These are phyloP conservation scores for Grammomys surdaster DNA, from an alignment of 2,113 vertebrate genomes.

Conservation along the genomic window DNA sequence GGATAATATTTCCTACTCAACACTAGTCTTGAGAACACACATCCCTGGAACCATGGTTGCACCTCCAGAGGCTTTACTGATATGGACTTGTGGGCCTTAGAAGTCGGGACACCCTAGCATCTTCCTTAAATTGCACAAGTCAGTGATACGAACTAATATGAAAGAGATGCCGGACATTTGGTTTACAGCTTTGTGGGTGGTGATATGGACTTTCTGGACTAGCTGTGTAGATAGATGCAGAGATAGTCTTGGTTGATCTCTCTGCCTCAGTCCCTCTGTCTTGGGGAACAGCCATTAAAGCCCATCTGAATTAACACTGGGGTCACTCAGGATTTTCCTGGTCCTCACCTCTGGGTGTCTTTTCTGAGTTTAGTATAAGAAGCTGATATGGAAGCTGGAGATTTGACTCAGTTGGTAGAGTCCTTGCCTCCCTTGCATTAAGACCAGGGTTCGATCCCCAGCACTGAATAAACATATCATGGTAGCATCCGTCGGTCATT, in stretches of 20 bases:
- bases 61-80: not conserved
- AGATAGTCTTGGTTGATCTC: not conserved
- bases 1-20: not conserved
- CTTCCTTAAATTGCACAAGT: not conserved
- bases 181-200: not conserved
- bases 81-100: not conserved
- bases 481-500: not conserved
- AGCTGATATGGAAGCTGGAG: too few species aligned
- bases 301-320: too few species aligned
- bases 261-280: rapidly evolving
- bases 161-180: not conserved
- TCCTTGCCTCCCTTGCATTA: not conserved
- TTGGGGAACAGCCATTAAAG: not conserved
- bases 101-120: not conserved
- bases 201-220: not conserved
- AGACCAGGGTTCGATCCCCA: not conserved
- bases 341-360: not conserved
- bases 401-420: not conserved
- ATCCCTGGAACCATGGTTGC: not conserved
- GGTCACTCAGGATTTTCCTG: not conserved
- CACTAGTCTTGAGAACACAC: not conserved
- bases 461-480: too few species aligned
- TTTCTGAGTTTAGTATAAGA: not conserved
- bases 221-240: not conserved
- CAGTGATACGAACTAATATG: not conserved